Evolutionary conservation across 1,140 invertebrate genomes (phyloP).

Genomic region (Macrotrachela quadricornifera): DNA sequence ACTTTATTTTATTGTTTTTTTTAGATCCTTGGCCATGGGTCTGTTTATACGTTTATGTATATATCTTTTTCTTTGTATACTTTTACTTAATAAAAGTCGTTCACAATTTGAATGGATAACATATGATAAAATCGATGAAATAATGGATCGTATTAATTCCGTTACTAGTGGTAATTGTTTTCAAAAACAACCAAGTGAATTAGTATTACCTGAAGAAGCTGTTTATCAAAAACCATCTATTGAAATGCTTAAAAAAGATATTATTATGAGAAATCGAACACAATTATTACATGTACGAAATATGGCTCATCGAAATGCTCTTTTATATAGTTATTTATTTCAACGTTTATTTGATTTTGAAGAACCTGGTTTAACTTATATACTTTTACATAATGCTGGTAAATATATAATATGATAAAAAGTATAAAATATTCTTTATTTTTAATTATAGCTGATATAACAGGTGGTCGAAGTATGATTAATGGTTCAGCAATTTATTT

Average conservation of each 20-base stretch:
- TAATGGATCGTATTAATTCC: slow-evolving; percentile 53
- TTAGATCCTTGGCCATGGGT: too few species aligned
- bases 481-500: slow-evolving; percentile 86
- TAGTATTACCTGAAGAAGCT: slow-evolving; percentile 56
- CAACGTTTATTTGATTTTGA: slow-evolving; percentile 42
- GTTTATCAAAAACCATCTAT: slow-evolving; percentile 78
- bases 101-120: slow-evolving; percentile 64
- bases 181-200: slow-evolving; percentile 56
- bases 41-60: too few species aligned
- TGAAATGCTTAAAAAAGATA: slow-evolving; percentile 79
- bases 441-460: slow-evolving; percentile 50
- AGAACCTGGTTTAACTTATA: slow-evolving; percentile 94
- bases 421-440: too few species aligned
- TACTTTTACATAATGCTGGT: slow-evolving; percentile 64
- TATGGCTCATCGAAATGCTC: slow-evolving; percentile 72
- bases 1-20: too few species aligned
- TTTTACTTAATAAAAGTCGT: too few species aligned
- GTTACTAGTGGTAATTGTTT: slow-evolving; percentile 60
- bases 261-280: slow-evolving; percentile 78
- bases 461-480: slow-evolving; percentile 58
- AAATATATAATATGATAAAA: too few species aligned
- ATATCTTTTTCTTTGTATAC: too few species aligned
- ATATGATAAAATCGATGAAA: slow-evolving; percentile 64
- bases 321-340: slow-evolving; percentile 70
- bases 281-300: slow-evolving; percentile 77